Evolutionary conservation across 2,113 vertebrate species (phyloP), one percentile per base, ranked within the genome.

Genomic region (Eurypyga helias): DNA sequence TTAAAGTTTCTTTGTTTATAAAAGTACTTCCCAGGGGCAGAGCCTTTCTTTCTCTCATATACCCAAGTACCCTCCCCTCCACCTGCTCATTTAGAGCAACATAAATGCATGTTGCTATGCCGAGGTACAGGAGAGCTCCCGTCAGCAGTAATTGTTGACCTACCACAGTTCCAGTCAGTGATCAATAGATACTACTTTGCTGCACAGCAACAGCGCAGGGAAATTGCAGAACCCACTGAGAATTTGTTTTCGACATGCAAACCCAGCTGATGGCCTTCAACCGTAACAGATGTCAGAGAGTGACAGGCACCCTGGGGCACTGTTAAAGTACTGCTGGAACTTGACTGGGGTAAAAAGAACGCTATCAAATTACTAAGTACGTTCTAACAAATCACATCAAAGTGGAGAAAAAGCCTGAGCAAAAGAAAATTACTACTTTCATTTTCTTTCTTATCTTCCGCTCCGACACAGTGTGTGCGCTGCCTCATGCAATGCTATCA

Each of bases 381-480:
- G 6, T 93, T 88, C 81, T 57, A 94, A 93, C 89, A 91, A 96
- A 97, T 93, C 88, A 83, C 75, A 86, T 96, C 71, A 76, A 87
- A 90, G 84, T 0, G n/a, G 79, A 82, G 83, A 76, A 89, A 84
- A 91, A 88, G 58, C 64, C 46, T 17, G 75, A 82, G 75, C 87
- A 43, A 43, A 66, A 73, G 89, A 84, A 97, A 97, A 97, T 96
- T 77, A 45, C 86, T 77, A 5, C 89, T 96, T 97, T 83, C 52
- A 85, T 97, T 97, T 95, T 69, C 75, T 79, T 87, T 64, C 83
- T 85, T 65, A 23, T 48, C 87, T 62, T 6, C 43, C 0, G 5
- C 75, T 76, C 33, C 5, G 3, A 16, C 80, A 1, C 70, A 23
- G 79, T 14, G 45, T 19, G 85, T 52, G 38, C 15, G 51, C 65